Evolutionary conservation across 2,888 invertebrate genomes (phyloP), one percentile per base, ranked within the genome.

Genomic region (Conus canariensis): DNA sequence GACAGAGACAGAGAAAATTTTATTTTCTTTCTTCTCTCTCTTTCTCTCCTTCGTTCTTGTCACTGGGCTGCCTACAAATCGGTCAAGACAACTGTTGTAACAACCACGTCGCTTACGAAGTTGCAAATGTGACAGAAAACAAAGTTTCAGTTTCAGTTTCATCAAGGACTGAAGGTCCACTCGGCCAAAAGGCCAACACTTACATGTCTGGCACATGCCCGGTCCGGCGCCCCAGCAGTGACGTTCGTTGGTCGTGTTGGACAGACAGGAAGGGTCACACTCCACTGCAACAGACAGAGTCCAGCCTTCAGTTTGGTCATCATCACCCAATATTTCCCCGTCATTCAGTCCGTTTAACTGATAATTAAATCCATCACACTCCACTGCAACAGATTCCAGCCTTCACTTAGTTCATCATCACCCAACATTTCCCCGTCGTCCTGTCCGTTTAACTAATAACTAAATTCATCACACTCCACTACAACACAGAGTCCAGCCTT

Each of bases 161-260:
- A 30, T 30, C 30, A 30, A 30, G 30, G 30, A 30, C 30, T 30
- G 30, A 30, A 30, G 2, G 30, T 30, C 30, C 30, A 30, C 30
- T 30, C 30, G 30, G 30, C 30, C 30, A 30, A 30, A 30, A 30
- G 30, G 30, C 60, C 16, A 4, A 45, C 67, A 93, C 95, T 94
- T 93, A 96, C 96, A 98, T 95, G 98, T 98, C 96, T 99, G 99
- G 95, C 99, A 99, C 96, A 99, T 99, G 91, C 98, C 97, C 0
- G 98, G 97, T 0, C 99, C 99, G 94, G 98, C 98, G 0, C 99
- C 99, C 99, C 99, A 99, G 96, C 99, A 99, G n/a, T 99, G 98
- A 7, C 92, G 91, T 45, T 30, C 45, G 7, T 90, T 86, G 10
- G 94, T 95, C 6, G 92, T 97, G 97, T 93, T 97, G 97, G 94